Percentiles rank a stretch among this genome's conserved stretches.
Conservation (phyloP, 2,113 vertebrate species). For the Andinoacara biseriatus region DNA sequence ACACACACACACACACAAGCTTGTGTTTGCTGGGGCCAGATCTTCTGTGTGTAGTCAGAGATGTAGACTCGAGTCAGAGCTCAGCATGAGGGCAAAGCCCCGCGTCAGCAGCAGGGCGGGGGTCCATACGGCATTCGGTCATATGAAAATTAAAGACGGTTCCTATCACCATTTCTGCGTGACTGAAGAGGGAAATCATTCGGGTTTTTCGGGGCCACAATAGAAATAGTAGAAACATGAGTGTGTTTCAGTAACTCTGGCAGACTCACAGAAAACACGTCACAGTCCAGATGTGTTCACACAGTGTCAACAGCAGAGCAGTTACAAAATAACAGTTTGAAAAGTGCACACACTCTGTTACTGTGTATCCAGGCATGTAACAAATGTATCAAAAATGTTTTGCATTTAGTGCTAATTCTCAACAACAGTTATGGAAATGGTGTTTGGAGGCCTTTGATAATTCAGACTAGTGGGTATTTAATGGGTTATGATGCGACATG, state of each 20-base stretch:
- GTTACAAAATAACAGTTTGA: neutral
- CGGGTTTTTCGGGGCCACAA: neutral
- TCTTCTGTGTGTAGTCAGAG: neutral
- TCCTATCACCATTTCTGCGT: accelerated
- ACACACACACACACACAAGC: neutral
- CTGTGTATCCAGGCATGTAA: neutral
- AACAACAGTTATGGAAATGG: neutral
- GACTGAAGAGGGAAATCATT: neutral
- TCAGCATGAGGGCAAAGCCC: neutral
- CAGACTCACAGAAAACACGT: neutral
- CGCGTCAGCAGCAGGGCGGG: no score
- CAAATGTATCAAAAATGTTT: neutral
- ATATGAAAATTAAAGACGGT: neutral
- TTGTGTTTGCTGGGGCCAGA: neutral
- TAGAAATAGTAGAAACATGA: neutral
- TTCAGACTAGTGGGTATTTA: no score
- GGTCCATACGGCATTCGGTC: neutral
- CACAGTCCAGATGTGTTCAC: accelerated
- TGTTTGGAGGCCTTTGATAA: no score
- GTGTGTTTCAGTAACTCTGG: no score
- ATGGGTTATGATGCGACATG: no score
- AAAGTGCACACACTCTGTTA: neutral
- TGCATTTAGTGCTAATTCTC: neutral
- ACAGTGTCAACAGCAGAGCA: neutral
- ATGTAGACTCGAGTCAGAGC: neutral